Evolutionary conservation across 2,113 vertebrate genomes (phyloP).

Genomic region (Pardalotus punctatus): DNA sequence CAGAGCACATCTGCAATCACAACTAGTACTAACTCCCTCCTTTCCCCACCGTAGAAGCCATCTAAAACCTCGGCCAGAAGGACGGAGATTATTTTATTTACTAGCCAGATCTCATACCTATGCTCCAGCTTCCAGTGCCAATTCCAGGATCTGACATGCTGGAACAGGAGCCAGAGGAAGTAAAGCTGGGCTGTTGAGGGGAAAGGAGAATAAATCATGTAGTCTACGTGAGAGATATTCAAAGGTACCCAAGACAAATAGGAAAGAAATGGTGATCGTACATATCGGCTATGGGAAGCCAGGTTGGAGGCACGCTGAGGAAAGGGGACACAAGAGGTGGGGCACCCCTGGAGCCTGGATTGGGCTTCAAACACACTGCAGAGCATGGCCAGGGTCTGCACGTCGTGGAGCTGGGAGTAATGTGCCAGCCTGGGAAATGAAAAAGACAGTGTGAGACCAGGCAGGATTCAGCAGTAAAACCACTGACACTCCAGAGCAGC

Average conservation of each 20-base stretch:
- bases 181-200: slow-evolving; percentile 85
- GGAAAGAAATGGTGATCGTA: slow-evolving; percentile 48
- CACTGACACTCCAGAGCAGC: not conserved
- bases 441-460: not conserved
- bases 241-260: not conserved
- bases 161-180: slow-evolving; percentile 92
- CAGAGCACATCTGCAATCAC: not conserved
- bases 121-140: slow-evolving; percentile 81
- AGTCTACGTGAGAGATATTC: fast-evolving
- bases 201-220: not conserved
- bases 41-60: not conserved
- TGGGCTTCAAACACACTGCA: slow-evolving; percentile 93
- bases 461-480: not conserved
- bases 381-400: slow-evolving; percentile 96
- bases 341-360: slow-evolving; percentile 78
- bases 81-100: not conserved
- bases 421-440: slow-evolving; percentile 83
- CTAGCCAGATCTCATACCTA: slow-evolving; percentile 71
- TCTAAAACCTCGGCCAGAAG: not conserved
- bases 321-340: slow-evolving; percentile 74
- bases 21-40: not conserved
- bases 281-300: slow-evolving; percentile 84
- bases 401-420: slow-evolving; percentile 93
- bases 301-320: slow-evolving; percentile 74
- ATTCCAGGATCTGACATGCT: slow-evolving; percentile 90